Evolutionary conservation across 2,888 invertebrate species (phyloP).

Genomic region (Barypeithes pellucidus): DNA sequence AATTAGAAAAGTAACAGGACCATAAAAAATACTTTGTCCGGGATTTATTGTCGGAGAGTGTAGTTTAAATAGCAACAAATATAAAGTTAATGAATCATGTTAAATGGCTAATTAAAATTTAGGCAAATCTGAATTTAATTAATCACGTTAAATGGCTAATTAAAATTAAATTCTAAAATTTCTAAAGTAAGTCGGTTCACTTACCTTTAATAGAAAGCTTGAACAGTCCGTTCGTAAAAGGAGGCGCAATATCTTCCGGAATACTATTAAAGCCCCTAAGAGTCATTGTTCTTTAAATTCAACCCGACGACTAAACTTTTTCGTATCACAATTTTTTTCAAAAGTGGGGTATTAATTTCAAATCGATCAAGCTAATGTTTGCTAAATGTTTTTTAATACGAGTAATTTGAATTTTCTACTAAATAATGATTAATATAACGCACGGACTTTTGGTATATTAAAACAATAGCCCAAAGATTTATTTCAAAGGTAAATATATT

Average conservation of each 20-base stretch:
- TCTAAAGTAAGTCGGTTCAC: neutral
- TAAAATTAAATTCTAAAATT: neutral
- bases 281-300: conserved; percentile 8
- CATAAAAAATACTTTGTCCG: too few species aligned
- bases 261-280: conserved; percentile 31
- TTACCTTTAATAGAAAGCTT: conserved; percentile 32
- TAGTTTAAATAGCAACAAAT: too few species aligned
- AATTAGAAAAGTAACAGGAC: too few species aligned
- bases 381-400: conserved; percentile 21
- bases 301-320: conserved; percentile 7
- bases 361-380: conserved; percentile 12
- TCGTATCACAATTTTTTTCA: neutral
- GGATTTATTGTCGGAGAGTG: too few species aligned
- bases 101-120: neutral
- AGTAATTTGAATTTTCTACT: conserved; percentile 5
- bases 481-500: conserved; percentile 24
- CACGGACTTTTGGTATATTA: conserved; percentile 14
- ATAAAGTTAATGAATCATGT: too few species aligned
- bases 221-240: conserved; percentile 18
- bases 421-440: conserved; percentile 4
- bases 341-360: neutral
- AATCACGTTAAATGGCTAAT: too few species aligned
- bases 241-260: conserved; percentile 9
- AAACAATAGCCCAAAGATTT: conserved; percentile 7
- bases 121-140: too few species aligned